A percentile compares a stretch with the other conserved stretches of the same genome.
These are phyloP conservation scores for Epirrita christyi DNA, from an alignment of 2,888 invertebrate species.

Conservation along the genomic window DNA sequence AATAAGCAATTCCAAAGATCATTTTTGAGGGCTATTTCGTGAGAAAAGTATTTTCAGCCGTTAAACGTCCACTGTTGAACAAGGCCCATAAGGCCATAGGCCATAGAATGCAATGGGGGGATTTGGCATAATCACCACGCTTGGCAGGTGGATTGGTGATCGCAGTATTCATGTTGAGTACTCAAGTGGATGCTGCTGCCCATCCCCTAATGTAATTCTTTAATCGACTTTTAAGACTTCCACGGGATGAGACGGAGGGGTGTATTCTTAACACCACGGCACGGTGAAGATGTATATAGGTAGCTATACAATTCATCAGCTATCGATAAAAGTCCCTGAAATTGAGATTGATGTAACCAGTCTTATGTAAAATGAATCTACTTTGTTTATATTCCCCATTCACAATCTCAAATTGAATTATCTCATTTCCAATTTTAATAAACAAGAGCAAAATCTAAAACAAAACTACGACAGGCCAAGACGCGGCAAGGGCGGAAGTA, in stretches of 20 bases:
- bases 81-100: too few relatives aligned
- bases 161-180: too few relatives aligned
- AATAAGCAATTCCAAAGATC: constrained; percentile 2
- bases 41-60: background rate
- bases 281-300: too few relatives aligned
- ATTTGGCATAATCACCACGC: too few relatives aligned
- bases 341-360: background rate
- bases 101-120: too few relatives aligned
- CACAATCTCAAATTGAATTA: background rate
- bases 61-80: too few relatives aligned
- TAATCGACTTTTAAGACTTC: too few relatives aligned
- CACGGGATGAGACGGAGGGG: too few relatives aligned
- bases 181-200: too few relatives aligned
- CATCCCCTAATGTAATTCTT: too few relatives aligned
- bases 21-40: background rate
- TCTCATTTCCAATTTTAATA: background rate
- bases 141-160: too few relatives aligned
- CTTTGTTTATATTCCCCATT: background rate
- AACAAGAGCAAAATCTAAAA: constrained; percentile 17
- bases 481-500: constrained; percentile 55
- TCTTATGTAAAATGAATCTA: background rate
- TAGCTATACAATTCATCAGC: background rate
- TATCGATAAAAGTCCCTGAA: background rate
- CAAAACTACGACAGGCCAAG: constrained; percentile 42
- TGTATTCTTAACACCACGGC: too few relatives aligned